Evolutionary conservation across 2,888 invertebrate genomes (phyloP).

Genomic region (Parascotia fuliginaria): DNA sequence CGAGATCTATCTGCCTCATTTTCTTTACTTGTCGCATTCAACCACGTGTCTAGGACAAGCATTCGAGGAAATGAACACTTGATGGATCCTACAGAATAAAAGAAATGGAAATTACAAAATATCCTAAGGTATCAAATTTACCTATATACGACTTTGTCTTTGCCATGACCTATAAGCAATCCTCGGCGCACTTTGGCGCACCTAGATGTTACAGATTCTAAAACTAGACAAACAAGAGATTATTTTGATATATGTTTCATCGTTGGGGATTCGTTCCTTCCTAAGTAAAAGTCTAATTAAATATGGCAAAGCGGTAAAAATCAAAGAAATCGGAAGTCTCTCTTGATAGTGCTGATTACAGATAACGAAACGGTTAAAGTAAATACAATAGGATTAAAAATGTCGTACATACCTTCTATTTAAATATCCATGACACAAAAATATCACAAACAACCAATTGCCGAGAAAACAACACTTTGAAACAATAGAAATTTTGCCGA

Average conservation of each 20-base stretch:
- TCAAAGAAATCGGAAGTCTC: conserved; percentile 1
- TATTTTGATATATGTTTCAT: conserved; percentile 1
- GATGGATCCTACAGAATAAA: conserved; percentile 1
- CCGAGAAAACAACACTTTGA: background rate
- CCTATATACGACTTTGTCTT: conserved; percentile 3
- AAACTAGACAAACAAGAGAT: conserved; percentile 3
- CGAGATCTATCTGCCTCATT: conserved; percentile 3
- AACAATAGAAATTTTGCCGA: background rate
- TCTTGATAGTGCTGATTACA: conserved; percentile 6
- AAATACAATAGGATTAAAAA: background rate
- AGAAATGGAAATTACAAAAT: conserved; percentile 1
- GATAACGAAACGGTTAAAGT: too few species aligned
- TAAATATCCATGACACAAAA: background rate
- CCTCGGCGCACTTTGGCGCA: conserved; percentile 2
- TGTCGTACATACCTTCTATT: background rate
- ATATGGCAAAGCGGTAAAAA: background rate
- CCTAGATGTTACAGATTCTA: conserved; percentile 3
- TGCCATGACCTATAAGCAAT: conserved; percentile 1
- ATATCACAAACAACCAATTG: background rate
- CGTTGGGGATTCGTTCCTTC: background rate
- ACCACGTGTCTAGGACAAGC: too few species aligned
- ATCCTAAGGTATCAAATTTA: conserved; percentile 5
- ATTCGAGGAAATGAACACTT: background rate
- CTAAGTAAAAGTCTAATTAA: background rate
- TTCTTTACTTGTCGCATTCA: conserved; percentile 1